Percentiles rank a stretch among this genome's conserved stretches.
Conservation (phyloP, 2,797 vertebrate species). For the Sebastes nivosus region DNA sequence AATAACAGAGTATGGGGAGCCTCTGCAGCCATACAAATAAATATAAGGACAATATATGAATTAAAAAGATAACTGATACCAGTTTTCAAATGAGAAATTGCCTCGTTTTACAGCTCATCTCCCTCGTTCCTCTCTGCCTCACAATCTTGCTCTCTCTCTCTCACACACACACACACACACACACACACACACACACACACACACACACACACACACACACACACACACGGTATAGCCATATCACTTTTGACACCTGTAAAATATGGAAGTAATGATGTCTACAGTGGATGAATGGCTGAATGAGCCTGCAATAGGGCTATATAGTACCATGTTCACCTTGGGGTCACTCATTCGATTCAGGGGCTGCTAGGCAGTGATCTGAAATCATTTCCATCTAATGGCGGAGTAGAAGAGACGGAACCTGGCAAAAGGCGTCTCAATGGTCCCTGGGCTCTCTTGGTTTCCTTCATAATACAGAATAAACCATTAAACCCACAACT, state of each 20-base stretch:
- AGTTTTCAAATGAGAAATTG: constrained; percentile 5
- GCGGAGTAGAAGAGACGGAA: constrained; percentile 40
- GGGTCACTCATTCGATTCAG: constrained; percentile 77
- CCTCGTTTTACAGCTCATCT: constrained; percentile 20
- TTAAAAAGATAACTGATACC: neutral
- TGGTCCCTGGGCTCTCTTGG: constrained; percentile 31
- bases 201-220: neutral
- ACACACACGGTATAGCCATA: constrained; percentile 24
- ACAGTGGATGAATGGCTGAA: constrained; percentile 72
- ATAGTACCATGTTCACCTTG: constrained; percentile 68
- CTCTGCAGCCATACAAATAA: neutral
- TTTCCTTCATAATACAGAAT: constrained; percentile 53
- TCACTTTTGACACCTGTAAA: constrained; percentile 76
- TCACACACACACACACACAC: neutral
- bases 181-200: neutral
- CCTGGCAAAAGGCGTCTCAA: constrained; percentile 37
- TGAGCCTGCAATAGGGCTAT: constrained; percentile 58
- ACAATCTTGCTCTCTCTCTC: neutral
- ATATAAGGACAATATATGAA: neutral
- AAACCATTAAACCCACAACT: constrained; percentile 53
- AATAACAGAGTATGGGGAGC: neutral
- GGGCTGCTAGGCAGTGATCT: constrained; percentile 65
- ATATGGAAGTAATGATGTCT: constrained; percentile 78
- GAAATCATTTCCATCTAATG: constrained; percentile 75
- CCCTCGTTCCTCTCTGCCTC: neutral